Evolutionary conservation across 2,797 vertebrate genomes (phyloP).

Genomic region (Tauraco hartlaubi): DNA sequence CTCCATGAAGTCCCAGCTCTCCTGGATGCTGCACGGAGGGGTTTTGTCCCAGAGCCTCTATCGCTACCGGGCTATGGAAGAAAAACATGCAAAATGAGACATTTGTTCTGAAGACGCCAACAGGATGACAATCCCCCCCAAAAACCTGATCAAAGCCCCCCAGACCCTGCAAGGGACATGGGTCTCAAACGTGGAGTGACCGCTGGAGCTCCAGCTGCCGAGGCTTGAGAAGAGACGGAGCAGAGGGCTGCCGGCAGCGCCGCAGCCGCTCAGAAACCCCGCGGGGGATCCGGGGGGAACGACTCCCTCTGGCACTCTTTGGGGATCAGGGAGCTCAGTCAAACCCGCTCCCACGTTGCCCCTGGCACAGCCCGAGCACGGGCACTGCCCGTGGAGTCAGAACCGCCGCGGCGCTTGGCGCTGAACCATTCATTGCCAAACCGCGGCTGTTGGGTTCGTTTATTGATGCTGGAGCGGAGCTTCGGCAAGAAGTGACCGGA

Average conservation of each 20-base stretch:
- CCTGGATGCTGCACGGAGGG: neutral
- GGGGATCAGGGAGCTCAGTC: neutral
- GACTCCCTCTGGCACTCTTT: rapidly evolving
- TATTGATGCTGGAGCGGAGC: rapidly evolving
- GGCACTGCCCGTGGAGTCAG: neutral
- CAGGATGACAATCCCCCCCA: neutral
- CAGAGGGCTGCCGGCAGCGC: neutral
- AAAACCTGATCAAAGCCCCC: neutral
- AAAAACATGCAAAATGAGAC: neutral
- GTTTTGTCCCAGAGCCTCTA: rapidly evolving
- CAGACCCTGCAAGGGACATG: rapidly evolving
- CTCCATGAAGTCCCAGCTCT: neutral
- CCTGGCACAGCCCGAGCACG: neutral
- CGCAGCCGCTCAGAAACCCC: rapidly evolving
- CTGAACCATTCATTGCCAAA: no score
- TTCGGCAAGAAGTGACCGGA: rapidly evolving
- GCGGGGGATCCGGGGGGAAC: neutral
- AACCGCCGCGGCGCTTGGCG: rapidly evolving
- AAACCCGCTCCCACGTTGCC: neutral
- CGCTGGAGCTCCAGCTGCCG: neutral
- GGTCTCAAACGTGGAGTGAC: rapidly evolving
- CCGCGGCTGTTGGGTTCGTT: rapidly evolving
- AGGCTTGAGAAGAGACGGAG: neutral
- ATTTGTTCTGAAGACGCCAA: rapidly evolving
- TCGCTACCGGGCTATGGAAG: rapidly evolving